Conservation (phyloP, 2,888 invertebrate species). For the Phanerotoma sp. region DNA sequence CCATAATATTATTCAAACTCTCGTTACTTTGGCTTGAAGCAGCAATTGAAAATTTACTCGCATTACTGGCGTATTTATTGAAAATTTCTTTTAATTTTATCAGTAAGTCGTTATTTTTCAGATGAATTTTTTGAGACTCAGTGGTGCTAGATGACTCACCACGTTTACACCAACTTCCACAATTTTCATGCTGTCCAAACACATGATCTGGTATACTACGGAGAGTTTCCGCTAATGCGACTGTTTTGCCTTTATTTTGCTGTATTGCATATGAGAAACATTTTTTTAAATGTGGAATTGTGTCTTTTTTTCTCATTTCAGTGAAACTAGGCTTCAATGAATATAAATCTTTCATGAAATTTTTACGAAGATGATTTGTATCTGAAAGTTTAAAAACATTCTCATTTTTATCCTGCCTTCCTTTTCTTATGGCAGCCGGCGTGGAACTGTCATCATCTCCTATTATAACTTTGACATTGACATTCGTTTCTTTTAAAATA, state of each 20-base stretch:
- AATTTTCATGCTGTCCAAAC: background rate
- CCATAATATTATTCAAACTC: slow-evolving; percentile 34
- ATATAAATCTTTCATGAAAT: no score
- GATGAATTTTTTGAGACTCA: background rate
- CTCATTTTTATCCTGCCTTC: no score
- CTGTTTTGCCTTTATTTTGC: slow-evolving; percentile 3
- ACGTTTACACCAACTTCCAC: background rate
- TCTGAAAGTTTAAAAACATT: no score
- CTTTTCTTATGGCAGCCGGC: no score
- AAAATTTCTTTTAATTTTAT: slow-evolving; percentile 22
- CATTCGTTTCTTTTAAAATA: no score
- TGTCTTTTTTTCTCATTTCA: no score
- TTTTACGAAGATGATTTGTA: no score
- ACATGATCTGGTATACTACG: background rate
- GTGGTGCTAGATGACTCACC: background rate
- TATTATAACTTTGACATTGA: no score
- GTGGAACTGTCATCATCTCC: no score
- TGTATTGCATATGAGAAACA: background rate
- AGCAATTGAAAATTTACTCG: slow-evolving; percentile 31
- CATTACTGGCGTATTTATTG: slow-evolving; percentile 30
- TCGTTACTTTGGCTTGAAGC: slow-evolving; percentile 34
- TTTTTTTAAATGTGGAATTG: no score
- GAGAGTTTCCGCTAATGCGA: background rate
- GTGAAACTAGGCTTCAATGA: no score
- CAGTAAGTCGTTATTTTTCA: slow-evolving; percentile 13